Conservation (phyloP, 2,888 invertebrate genomes). For the Drosophila koepferae region DNA sequence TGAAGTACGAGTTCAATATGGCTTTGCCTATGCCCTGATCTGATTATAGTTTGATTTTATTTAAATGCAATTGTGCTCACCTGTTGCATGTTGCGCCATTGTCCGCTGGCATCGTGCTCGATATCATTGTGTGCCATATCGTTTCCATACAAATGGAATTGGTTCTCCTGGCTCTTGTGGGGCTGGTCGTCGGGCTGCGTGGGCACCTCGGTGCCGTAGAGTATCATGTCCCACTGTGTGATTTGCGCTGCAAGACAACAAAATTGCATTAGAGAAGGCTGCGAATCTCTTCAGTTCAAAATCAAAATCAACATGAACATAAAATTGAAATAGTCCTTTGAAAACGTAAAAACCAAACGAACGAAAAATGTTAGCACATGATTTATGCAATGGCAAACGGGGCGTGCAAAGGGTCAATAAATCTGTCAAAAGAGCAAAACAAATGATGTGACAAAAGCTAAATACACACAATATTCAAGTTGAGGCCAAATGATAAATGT, state of each 20-base stretch:
- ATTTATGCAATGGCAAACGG: constrained; percentile 57
- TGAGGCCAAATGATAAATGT: constrained; percentile 64
- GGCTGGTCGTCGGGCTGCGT: constrained; percentile 86
- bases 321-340: background rate
- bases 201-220: constrained; percentile 91
- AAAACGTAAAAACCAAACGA: constrained; percentile 39
- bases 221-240: constrained; percentile 92
- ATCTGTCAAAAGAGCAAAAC: constrained; percentile 60
- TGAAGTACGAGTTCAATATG: background rate
- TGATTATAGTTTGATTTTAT: background rate
- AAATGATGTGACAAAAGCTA: constrained; percentile 54
- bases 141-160: constrained; percentile 83
- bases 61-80: constrained; percentile 83
- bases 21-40: background rate
- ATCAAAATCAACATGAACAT: constrained; percentile 24
- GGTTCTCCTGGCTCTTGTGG: constrained; percentile 68
- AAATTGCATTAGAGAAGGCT: constrained; percentile 29
- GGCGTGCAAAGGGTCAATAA: constrained; percentile 57
- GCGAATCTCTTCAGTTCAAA: background rate
- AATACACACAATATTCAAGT: constrained; percentile 31
- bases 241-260: constrained; percentile 86
- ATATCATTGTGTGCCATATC: constrained; percentile 88
- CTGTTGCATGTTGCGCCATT: constrained; percentile 89
- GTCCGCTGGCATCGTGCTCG: constrained; percentile 86
- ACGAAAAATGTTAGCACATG: constrained; percentile 45